These are phyloP conservation scores for Drosophila nr. medialis DNA, from an alignment of 2,888 invertebrate species.

Conservation along the genomic window DNA sequence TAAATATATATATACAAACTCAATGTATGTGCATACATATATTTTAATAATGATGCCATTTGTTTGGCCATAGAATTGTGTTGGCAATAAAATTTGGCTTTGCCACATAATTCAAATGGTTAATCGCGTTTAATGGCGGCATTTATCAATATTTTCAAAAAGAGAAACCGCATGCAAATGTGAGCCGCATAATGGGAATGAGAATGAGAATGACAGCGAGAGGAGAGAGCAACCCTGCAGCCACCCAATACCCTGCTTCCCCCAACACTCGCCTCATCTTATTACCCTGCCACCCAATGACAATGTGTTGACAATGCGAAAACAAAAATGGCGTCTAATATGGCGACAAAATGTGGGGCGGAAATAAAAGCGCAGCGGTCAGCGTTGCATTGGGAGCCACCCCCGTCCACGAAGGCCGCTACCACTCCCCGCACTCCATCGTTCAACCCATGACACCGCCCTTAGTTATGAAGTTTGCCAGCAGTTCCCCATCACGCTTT, in stretches of 20 bases:
- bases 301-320: constrained; percentile 73
- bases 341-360: constrained; percentile 60
- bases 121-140: constrained; percentile 83
- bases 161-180: constrained; percentile 52
- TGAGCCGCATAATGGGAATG: constrained; percentile 8
- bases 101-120: constrained; percentile 83
- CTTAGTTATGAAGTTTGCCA: constrained; percentile 66
- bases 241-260: constrained; percentile 13
- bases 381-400: constrained; percentile 58
- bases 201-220: neutral
- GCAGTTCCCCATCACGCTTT: constrained; percentile 66
- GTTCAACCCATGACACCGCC: constrained; percentile 22
- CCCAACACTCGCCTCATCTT: neutral
- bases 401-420: neutral
- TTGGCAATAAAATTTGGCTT: constrained; percentile 80
- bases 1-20: constrained; percentile 24
- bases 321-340: constrained; percentile 77
- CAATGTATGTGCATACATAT: constrained; percentile 54
- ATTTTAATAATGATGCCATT: constrained; percentile 81
- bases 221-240: constrained; percentile 2
- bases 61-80: constrained; percentile 76
- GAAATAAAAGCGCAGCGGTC: constrained; percentile 79
- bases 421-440: neutral
- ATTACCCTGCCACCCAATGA: constrained; percentile 43
- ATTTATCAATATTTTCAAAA: constrained; percentile 73